Conservation (phyloP, 2,113 vertebrate genomes). For the Austrofundulus limnaeus region DNA sequence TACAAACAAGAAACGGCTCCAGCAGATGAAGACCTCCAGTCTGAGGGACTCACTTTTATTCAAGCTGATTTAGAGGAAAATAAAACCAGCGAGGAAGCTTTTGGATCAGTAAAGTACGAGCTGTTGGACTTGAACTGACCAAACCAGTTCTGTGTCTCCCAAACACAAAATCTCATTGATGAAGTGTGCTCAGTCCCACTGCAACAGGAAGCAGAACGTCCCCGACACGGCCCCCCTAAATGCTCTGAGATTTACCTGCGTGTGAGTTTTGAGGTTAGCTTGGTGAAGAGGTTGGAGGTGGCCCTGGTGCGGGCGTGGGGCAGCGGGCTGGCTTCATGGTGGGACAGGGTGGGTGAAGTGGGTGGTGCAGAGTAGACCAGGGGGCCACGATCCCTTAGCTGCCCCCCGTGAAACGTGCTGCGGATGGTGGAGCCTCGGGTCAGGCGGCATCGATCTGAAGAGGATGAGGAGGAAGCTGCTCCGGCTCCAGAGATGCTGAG, state of each 20-base stretch:
- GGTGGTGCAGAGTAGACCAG: constrained; percentile 86
- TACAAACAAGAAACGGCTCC: too few species aligned
- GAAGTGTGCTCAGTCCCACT: too few species aligned
- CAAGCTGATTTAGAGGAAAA: too few species aligned
- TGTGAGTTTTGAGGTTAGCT: constrained; percentile 94
- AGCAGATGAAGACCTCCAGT: too few species aligned
- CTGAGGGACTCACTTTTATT: too few species aligned
- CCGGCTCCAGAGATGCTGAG: constrained; percentile 85
- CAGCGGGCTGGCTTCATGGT: constrained; percentile 83
- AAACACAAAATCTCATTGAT: too few species aligned
- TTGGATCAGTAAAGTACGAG: too few species aligned
- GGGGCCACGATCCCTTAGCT: constrained; percentile 87
- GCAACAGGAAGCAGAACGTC: too few species aligned
- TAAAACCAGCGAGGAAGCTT: too few species aligned
- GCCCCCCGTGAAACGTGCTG: constrained; percentile 93
- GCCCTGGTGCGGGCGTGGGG: constrained; percentile 86
- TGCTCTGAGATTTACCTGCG: constrained; percentile 80
- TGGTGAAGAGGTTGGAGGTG: constrained; percentile 94
- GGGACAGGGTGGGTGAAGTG: constrained; percentile 87
- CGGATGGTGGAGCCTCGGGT: constrained; percentile 89
- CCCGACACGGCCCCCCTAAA: neutral
- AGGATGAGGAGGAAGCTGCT: constrained; percentile 79
- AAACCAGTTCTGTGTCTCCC: too few species aligned
- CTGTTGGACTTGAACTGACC: too few species aligned
- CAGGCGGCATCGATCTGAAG: constrained; percentile 86